A percentile compares a stretch with the other conserved stretches of the same genome.
phyloP scores from a whole-genome alignment of 2,113 vertebrate species.

The Anarrhichthys ocellatus region DNA sequence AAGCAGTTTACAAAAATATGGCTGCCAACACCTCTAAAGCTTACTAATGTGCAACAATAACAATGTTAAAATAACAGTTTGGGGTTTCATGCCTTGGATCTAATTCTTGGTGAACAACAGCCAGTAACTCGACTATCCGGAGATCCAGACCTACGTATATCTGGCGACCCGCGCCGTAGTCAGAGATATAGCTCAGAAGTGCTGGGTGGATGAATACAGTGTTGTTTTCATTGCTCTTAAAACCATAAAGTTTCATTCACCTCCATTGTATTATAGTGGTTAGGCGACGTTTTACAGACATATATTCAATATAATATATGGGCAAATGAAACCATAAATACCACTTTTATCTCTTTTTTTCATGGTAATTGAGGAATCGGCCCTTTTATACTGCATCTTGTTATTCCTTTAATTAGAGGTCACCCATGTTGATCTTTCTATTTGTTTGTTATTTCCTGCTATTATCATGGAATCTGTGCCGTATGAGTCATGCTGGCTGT shows the following conservation, averaged over 20 bases:
- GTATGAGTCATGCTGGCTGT: background rate
- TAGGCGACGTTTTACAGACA: background rate
- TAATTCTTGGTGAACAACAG: background rate
- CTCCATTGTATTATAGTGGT: background rate
- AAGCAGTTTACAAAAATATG: background rate
- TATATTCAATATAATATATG: background rate
- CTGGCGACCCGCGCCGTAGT: background rate
- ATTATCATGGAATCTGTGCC: background rate
- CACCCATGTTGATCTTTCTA: background rate
- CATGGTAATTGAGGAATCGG: background rate
- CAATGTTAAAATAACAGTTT: background rate
- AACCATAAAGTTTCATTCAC: background rate
- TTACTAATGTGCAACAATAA: background rate
- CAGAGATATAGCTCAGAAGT: background rate
- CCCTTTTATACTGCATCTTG: background rate
- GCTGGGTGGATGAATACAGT: background rate
- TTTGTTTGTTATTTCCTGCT: constrained; percentile 13
- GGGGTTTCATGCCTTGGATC: background rate
- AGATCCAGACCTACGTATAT: background rate
- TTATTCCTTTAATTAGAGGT: background rate
- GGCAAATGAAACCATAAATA: background rate
- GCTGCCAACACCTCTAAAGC: background rate
- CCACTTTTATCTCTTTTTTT: background rate
- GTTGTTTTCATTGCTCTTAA: background rate
- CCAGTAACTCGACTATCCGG: background rate